Evolutionary conservation across 2,797 vertebrate species (phyloP).

Genomic region (Hippopotamyrus pictus): DNA sequence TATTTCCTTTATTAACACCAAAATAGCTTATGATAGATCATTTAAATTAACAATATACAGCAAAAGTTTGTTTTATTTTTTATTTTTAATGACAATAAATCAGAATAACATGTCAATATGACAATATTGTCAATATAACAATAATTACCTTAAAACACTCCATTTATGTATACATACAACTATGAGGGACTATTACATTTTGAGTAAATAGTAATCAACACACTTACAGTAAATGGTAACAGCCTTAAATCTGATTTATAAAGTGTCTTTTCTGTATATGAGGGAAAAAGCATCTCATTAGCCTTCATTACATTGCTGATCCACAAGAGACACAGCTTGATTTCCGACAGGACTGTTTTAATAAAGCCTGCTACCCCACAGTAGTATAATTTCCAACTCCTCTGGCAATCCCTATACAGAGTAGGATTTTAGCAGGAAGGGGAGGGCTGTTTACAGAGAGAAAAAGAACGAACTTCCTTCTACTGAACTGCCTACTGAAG

Average conservation of each 20-base stretch:
- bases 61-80: neutral
- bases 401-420: neutral
- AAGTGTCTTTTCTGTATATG: neutral
- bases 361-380: neutral
- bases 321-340: neutral
- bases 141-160: neutral
- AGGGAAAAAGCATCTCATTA: neutral
- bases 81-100: neutral
- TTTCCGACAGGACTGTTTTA: neutral
- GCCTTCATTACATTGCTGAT: neutral
- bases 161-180: neutral
- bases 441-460: slow-evolving; percentile 12
- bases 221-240: neutral
- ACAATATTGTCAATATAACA: neutral
- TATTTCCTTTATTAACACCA: neutral
- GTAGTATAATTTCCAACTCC: neutral
- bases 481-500: neutral
- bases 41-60: neutral
- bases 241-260: neutral
- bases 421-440: neutral
- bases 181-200: neutral
- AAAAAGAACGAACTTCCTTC: neutral
- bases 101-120: neutral
- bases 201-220: neutral
- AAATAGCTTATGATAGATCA: neutral